phyloP scores from a whole-genome alignment of 1,140 invertebrate species.

The Megathymus violae region DNA sequence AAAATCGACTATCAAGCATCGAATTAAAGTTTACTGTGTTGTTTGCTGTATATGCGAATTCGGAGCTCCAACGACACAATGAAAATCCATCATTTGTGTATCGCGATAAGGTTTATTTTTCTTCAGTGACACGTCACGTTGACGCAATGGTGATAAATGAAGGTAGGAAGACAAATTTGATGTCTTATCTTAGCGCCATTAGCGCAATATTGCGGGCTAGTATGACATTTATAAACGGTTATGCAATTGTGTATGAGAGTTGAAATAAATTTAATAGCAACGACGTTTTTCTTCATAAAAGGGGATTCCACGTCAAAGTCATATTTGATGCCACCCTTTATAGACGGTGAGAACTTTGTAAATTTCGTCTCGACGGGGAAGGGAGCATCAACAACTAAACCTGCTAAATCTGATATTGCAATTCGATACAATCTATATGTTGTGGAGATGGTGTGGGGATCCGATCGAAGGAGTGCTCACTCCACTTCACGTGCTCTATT shows the following conservation, averaged over 20 bases:
- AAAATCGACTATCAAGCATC: constrained; percentile 18
- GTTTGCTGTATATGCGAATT: background rate
- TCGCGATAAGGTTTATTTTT: constrained; percentile 10
- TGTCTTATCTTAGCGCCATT: constrained; percentile 26
- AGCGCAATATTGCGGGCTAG: constrained; percentile 32
- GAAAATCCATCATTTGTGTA: constrained; percentile 4
- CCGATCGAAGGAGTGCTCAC: too few relatives aligned
- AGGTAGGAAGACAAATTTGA: constrained; percentile 33
- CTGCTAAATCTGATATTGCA: too few relatives aligned
- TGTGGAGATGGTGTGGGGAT: too few relatives aligned
- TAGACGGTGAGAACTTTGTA: background rate
- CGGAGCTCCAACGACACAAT: background rate
- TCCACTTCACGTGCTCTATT: too few relatives aligned
- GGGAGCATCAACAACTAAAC: too few relatives aligned
- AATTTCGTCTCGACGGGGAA: too few relatives aligned
- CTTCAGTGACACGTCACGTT: background rate
- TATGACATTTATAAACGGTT: constrained; percentile 28
- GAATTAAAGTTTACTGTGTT: constrained; percentile 10
- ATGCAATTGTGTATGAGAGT: constrained; percentile 19
- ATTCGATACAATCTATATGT: too few relatives aligned
- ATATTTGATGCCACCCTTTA: background rate
- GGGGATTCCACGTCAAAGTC: background rate
- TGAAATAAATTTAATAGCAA: constrained; percentile 3
- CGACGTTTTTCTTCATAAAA: background rate
- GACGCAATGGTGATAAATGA: constrained; percentile 27